These are phyloP conservation scores for Cryptoblepharus egeriae DNA, from an alignment of 2,797 vertebrate genomes.

Conservation along the genomic window DNA sequence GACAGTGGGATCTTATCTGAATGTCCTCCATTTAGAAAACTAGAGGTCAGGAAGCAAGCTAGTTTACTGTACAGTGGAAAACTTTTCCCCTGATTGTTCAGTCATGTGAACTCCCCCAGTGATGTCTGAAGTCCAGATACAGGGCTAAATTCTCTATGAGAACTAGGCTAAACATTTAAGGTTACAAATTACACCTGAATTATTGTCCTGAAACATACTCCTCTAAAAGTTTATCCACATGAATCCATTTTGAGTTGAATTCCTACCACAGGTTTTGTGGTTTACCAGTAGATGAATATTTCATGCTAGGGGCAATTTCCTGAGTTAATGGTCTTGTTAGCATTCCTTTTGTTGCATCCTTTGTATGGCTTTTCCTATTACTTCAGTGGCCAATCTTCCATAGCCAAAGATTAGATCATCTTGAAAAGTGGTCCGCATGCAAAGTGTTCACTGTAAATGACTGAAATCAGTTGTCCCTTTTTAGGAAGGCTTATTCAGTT, in stretches of 20 bases:
- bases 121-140: neutral
- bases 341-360: neutral
- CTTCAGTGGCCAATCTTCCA: slow-evolving; percentile 35
- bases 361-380: slow-evolving; percentile 32
- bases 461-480: slow-evolving; percentile 37
- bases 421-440: slow-evolving; percentile 44
- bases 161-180: neutral
- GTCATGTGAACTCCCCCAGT: neutral
- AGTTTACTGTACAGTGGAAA: neutral
- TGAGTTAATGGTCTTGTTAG: neutral
- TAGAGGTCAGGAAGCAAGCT: neutral
- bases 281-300: neutral
- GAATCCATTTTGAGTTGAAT: neutral
- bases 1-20: neutral
- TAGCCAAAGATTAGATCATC: slow-evolving; percentile 30
- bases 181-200: neutral
- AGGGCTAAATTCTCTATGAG: neutral
- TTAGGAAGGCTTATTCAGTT: slow-evolving; percentile 41
- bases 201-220: neutral
- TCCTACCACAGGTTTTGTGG: neutral
- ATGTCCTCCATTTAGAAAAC: neutral
- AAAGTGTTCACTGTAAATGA: slow-evolving; percentile 29
- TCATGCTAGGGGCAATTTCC: neutral
- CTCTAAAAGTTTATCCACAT: neutral
- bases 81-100: neutral